Evolutionary conservation across 37 sponge, comb jelly and placozoan species (phyloP), one percentile per base, ranked within the genome.

Genomic region (Diacarnus erythraeanus): DNA sequence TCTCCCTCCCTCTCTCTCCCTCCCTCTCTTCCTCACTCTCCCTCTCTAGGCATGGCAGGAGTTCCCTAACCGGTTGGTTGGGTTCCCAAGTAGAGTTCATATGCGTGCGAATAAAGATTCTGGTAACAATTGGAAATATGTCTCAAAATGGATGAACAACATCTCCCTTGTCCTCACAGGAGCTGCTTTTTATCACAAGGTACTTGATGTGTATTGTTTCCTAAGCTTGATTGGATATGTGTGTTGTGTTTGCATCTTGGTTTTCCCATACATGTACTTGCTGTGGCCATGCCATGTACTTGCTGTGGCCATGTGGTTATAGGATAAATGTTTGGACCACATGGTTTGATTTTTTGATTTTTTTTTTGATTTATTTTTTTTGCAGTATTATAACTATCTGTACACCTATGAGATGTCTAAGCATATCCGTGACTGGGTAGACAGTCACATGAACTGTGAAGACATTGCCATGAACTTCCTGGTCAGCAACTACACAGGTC

Each of bases 111-210:
- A 4, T 21, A 8, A 41, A 5, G 51, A 10, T 5, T n/a, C 44
- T 41, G 73, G 73, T 20, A 44, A 54, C 38, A 31, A 66, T 9
- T 92, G 89, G 90, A 51, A 65, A 35, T 93, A 93, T 64, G 74
- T 76, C 65, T 82, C 83, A 1, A 77, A 79, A 27, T 93, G 90
- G 94, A 34, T 65, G 10, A 89, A 85, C 64, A 88, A 93, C 58
- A 74, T 93, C n/a, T 80, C 83, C 44, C 83, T 93, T 64, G 90
- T 93, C 23, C 68, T 93, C 43, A 86, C 90, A 33, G 90, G 90
- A n/a, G 94, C 94, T 38, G 90, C 94, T 3, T 89, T 89, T 57
- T 88, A 93, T 54, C 94, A 93, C 66, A 87, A 87, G 66, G 90
- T 90, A 60, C 31, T 6, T 38, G 38, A n/a, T n/a, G n/a, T n/a